phyloP scores from a whole-genome alignment of 1,140 invertebrate species.

The Drosophila murphyi region DNA sequence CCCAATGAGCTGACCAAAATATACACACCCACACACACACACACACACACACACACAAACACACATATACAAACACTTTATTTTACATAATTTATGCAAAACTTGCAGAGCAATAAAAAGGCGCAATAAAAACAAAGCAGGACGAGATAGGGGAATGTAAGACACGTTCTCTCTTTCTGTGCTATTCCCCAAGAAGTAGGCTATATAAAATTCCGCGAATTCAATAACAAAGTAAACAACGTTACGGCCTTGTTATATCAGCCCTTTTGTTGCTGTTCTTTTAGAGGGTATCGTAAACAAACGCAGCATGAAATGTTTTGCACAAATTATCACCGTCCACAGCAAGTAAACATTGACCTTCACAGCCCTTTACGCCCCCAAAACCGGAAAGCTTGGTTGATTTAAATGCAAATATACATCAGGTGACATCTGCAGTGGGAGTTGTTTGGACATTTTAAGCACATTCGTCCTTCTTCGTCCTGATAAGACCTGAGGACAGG shows the following conservation, averaged over 20 bases:
- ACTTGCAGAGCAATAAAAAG: slow-evolving; percentile 68
- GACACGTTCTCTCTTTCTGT: not conserved
- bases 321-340: slow-evolving; percentile 5
- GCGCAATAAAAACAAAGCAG: slow-evolving; percentile 23
- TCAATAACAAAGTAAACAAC: slow-evolving; percentile 1
- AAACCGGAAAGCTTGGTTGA: slow-evolving; percentile 37
- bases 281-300: slow-evolving; percentile 18
- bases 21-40: slow-evolving; percentile 33
- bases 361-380: not conserved
- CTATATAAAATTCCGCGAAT: not conserved
- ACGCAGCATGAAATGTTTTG: slow-evolving; percentile 16
- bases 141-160: slow-evolving; percentile 15
- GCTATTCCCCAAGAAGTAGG: slow-evolving; percentile 2
- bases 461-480: not conserved
- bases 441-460: slow-evolving; percentile 16
- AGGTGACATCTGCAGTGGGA: slow-evolving; percentile 18
- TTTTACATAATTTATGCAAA: slow-evolving; percentile 77
- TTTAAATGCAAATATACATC: slow-evolving; percentile 71
- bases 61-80: slow-evolving; percentile 46
- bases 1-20: not conserved
- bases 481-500: slow-evolving; percentile 19
- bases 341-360: not conserved
- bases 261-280: not conserved
- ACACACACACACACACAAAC: slow-evolving; percentile 27
- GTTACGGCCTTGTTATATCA: not conserved